phyloP scores from a whole-genome alignment of 2,797 vertebrate species.

The Coranthus polyacanthus region DNA sequence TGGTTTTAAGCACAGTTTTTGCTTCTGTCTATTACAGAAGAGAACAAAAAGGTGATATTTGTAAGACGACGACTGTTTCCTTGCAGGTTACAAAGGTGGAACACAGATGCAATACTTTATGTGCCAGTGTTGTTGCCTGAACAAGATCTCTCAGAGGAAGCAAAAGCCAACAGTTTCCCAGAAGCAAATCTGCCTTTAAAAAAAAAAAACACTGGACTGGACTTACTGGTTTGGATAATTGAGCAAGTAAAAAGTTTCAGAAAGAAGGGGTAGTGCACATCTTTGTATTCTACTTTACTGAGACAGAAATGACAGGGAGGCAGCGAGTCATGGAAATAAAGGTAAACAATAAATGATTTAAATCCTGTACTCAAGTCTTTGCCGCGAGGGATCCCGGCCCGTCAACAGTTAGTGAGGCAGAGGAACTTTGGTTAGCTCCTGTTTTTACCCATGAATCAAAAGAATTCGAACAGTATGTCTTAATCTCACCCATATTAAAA shows the following conservation, averaged over 20 bases:
- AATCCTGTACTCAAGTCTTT: slow-evolving; percentile 11
- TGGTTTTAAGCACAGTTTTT: slow-evolving; percentile 15
- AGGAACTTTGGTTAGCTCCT: too few species aligned
- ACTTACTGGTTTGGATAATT: neutral
- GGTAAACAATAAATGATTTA: slow-evolving; percentile 19
- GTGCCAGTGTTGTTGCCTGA: slow-evolving; percentile 33
- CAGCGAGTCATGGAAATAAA: slow-evolving; percentile 9
- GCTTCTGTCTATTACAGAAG: slow-evolving; percentile 16
- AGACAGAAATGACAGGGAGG: slow-evolving; percentile 2
- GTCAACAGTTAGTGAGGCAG: neutral
- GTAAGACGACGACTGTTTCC: slow-evolving; percentile 31
- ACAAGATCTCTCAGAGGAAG: slow-evolving; percentile 6
- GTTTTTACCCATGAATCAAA: too few species aligned
- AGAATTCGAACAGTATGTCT: too few species aligned
- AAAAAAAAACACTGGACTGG: slow-evolving; percentile 11
- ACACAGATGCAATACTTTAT: slow-evolving; percentile 13
- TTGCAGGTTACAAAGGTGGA: slow-evolving; percentile 39
- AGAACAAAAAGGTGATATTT: slow-evolving; percentile 39
- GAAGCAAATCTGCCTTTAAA: slow-evolving; percentile 20
- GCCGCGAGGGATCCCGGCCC: slow-evolving; percentile 24
- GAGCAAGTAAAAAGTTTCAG: slow-evolving; percentile 8
- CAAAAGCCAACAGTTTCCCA: slow-evolving; percentile 22
- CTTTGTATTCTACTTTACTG: slow-evolving; percentile 16
- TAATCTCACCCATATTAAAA: too few species aligned
- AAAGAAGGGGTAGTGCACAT: slow-evolving; percentile 14